phyloP scores from a whole-genome alignment of 2,797 vertebrate species.

The Silurus lanzhouensis region DNA sequence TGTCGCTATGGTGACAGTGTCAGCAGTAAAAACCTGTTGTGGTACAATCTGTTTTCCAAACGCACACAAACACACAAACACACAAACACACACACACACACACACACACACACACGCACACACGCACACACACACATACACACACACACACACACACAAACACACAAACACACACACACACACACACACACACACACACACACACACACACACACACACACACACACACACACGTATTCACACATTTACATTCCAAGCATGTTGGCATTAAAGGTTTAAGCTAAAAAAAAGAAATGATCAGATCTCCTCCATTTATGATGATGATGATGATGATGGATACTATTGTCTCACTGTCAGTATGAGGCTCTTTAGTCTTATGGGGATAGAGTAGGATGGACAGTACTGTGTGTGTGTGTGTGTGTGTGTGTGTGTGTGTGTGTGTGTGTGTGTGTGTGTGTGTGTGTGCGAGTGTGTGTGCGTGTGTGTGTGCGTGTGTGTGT shows the following conservation, averaged over 20 bases:
- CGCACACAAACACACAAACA: background rate
- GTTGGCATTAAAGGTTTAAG: background rate
- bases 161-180: background rate
- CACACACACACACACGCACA: no score
- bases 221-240: no score
- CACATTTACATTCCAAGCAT: no score
- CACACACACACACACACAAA: background rate
- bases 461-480: background rate
- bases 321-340: background rate
- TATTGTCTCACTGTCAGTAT: background rate
- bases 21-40: slow-evolving; percentile 2
- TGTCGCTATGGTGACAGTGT: slow-evolving; percentile 49
- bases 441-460: background rate
- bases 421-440: no score
- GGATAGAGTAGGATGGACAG: background rate
- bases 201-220: background rate
- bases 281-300: background rate
- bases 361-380: background rate
- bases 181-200: no score
- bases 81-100: background rate
- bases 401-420: background rate
- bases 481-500: slow-evolving; percentile 10
- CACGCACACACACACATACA: no score
- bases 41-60: background rate
- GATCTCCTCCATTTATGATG: background rate